Conservation (phyloP, 2,797 vertebrate species). For the Psittacula derbiana region DNA sequence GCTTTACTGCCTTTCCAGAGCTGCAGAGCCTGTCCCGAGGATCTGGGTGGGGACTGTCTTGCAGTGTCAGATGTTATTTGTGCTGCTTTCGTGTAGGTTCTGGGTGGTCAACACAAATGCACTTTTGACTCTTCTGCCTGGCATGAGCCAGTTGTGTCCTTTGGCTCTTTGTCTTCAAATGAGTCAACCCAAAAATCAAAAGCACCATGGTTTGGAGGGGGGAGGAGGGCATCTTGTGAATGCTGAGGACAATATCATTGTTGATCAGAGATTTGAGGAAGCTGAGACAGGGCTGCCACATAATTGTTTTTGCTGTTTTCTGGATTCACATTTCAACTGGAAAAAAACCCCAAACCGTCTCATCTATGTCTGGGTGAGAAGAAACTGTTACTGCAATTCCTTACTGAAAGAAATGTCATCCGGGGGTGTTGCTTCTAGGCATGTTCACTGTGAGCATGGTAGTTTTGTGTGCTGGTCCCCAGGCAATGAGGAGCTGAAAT, state of each 20-base stretch:
- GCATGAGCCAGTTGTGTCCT: neutral
- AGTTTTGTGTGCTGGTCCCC: neutral
- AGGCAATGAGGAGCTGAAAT: neutral
- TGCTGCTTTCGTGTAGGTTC: neutral
- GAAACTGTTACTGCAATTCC: neutral
- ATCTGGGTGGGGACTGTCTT: neutral
- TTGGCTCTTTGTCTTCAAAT: neutral
- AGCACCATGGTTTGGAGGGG: fast-evolving
- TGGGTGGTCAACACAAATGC: fast-evolving
- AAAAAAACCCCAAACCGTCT: neutral
- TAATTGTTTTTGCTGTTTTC: neutral
- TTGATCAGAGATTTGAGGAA: neutral
- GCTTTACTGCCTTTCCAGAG: neutral
- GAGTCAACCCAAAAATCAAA: neutral
- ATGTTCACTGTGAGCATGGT: fast-evolving
- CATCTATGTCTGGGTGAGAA: neutral
- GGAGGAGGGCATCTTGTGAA: neutral
- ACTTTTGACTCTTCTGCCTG: neutral
- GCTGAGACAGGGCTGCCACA: neutral
- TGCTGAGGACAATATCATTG: too few relatives aligned
- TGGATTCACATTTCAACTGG: neutral
- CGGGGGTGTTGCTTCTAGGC: neutral
- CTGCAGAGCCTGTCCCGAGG: neutral
- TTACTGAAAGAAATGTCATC: neutral
- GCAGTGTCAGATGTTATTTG: neutral